Percentiles rank a stretch among this genome's conserved stretches.
These are phyloP conservation scores for Hylaeus anthracinus DNA, from an alignment of 1,140 invertebrate genomes.

Conservation along the genomic window DNA sequence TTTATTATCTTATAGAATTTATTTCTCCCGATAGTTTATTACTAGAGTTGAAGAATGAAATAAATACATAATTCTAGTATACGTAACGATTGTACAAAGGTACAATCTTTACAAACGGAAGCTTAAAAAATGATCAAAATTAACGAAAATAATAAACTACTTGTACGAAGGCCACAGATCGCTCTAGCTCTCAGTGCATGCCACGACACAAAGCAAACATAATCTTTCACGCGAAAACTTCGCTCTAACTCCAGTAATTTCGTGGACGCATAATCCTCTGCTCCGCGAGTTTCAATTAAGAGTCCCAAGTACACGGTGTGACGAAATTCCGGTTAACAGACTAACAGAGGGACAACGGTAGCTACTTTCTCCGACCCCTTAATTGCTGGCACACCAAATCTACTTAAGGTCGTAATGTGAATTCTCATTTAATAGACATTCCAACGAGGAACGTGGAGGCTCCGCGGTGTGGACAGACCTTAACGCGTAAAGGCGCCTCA, in stretches of 20 bases:
- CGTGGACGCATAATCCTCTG: neutral
- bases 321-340: neutral
- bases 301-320: neutral
- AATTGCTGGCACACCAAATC: neutral
- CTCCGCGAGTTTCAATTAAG: neutral
- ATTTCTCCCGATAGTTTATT: no score
- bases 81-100: no score
- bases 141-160: no score
- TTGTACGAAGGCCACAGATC: no score
- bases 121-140: no score
- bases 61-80: no score
- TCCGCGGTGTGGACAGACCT: constrained; percentile 12
- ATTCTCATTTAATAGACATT: neutral
- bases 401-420: neutral
- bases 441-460: neutral
- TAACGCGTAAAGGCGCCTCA: constrained; percentile 25
- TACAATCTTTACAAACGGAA: no score
- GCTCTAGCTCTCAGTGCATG: no score
- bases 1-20: no score
- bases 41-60: no score
- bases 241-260: neutral
- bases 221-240: no score
- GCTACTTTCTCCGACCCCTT: neutral
- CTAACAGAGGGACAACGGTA: neutral
- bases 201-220: no score